phyloP scores from a whole-genome alignment of 64 coral and sea anemone species.

The Platygyra sinensis region DNA sequence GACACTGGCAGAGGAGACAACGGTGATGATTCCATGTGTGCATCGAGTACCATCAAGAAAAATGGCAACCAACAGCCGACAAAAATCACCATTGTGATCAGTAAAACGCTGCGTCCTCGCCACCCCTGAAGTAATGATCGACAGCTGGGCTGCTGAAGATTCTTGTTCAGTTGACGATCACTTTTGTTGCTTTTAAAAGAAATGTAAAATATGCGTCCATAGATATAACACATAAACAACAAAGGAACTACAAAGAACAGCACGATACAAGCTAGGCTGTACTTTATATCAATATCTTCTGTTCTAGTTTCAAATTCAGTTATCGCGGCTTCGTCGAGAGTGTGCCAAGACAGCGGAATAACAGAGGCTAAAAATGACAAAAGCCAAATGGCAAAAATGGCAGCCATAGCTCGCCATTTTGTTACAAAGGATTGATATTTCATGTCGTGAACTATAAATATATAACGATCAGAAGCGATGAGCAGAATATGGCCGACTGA shows the following conservation, averaged over 20 bases:
- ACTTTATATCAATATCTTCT: neutral
- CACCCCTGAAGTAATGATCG: neutral
- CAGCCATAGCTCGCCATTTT: slow-evolving; percentile 2
- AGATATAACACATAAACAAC: slow-evolving; percentile 20
- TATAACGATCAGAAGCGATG: slow-evolving; percentile 38
- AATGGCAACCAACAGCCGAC: neutral
- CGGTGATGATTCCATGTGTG: neutral
- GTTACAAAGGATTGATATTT: neutral
- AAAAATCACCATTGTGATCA: slow-evolving; percentile 3
- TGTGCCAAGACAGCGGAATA: slow-evolving; percentile 51
- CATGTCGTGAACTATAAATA: slow-evolving; percentile 37
- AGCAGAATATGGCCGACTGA: slow-evolving; percentile 38
- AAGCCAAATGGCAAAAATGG: slow-evolving; percentile 12
- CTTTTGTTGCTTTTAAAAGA: slow-evolving; percentile 10
- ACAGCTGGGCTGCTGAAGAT: neutral
- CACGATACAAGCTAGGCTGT: slow-evolving; percentile 14
- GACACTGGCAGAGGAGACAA: neutral
- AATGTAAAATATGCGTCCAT: slow-evolving; percentile 17
- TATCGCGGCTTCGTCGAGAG: neutral
- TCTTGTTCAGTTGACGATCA: neutral
- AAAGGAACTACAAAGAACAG: slow-evolving; percentile 4
- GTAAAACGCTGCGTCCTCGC: slow-evolving; percentile 8
- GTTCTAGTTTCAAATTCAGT: neutral
- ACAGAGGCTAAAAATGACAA: slow-evolving; percentile 25
- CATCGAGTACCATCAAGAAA: neutral